Evolutionary conservation across 2,797 vertebrate species (phyloP), one percentile per base, ranked within the genome.

Genomic region (Tenualosa ilisha): DNA sequence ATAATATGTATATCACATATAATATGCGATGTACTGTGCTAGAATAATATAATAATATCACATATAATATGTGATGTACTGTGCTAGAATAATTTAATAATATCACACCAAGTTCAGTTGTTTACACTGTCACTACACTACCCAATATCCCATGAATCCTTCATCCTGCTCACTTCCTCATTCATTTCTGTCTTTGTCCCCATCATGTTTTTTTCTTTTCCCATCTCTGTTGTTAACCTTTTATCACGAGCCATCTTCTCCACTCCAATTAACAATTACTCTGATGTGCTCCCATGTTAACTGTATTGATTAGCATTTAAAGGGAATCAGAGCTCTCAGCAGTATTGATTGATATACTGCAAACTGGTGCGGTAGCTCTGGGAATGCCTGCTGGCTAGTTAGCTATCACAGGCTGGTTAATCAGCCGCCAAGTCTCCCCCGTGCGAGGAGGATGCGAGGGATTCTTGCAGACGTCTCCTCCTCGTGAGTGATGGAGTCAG

Each of bases 201-300:
- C 72, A 79, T 79, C 72, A 79, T 79, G 72, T 40, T 22, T 40
- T 79, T 37, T 40, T 72, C 72, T 46, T n/a, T 22, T 46, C 72
- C 72, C 72, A 79, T 79, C 72, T 46, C 72, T 22, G 40, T 63
- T 50, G 31, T 56, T 56, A 79, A 22, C 72, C 72, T 79, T 46
- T 79, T 79, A 79, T 79, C 72, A 79, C 43, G 11, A 46, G 72
- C 40, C 72, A 79, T 79, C 72, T 79, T 79, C 37, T 79, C 72
- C 72, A 79, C 72, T 43, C 72, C 20, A 79, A 79, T 79, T 50
- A 50, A 68, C 65, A 50, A 6, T 43, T 31, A 20, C 22, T 84
- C 40, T 50, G 46, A 24, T 50, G 20, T 12, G 63, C 82, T 61
- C 61, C 81, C 15, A 84, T 65, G 43, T 17, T 17, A 82, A 22